These are phyloP conservation scores for Carassius carassius DNA, from an alignment of 2,113 vertebrate species.

Conservation along the genomic window DNA sequence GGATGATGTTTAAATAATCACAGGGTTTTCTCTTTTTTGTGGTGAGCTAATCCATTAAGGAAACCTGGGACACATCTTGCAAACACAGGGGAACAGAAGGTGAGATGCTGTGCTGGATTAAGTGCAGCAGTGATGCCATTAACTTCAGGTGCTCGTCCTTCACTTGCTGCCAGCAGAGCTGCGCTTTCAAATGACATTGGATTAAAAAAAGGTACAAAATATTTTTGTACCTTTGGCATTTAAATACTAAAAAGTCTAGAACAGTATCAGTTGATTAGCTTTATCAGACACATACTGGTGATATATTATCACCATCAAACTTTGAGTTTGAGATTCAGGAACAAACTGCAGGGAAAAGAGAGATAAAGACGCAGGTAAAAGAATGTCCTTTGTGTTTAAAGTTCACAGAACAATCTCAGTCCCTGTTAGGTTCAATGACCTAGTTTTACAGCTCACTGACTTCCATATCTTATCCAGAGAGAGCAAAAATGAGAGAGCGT, in stretches of 20 bases:
- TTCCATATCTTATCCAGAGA: conserved; percentile 44
- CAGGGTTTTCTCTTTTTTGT: not conserved
- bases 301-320: conserved; percentile 38
- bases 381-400: conserved; percentile 34
- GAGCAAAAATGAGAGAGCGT: not conserved
- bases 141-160: conserved; percentile 15
- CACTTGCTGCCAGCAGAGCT: not conserved
- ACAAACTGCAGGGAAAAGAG: conserved; percentile 1
- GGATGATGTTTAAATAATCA: not conserved
- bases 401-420: conserved; percentile 44
- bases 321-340: not conserved
- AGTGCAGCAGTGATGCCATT: not conserved
- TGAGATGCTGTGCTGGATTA: not conserved
- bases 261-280: conserved; percentile 4
- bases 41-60: not conserved
- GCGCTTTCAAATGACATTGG: conserved; percentile 2
- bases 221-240: not conserved
- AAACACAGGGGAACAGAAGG: not conserved
- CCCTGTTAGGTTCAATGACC: conserved; percentile 48
- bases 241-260: not conserved
- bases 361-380: conserved; percentile 3
- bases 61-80: not conserved
- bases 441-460: conserved; percentile 54
- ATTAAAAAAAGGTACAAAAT: not conserved
- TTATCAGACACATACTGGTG: conserved; percentile 38